phyloP scores from a whole-genome alignment of 2,113 vertebrate genomes.

The Procapra przewalskii region DNA sequence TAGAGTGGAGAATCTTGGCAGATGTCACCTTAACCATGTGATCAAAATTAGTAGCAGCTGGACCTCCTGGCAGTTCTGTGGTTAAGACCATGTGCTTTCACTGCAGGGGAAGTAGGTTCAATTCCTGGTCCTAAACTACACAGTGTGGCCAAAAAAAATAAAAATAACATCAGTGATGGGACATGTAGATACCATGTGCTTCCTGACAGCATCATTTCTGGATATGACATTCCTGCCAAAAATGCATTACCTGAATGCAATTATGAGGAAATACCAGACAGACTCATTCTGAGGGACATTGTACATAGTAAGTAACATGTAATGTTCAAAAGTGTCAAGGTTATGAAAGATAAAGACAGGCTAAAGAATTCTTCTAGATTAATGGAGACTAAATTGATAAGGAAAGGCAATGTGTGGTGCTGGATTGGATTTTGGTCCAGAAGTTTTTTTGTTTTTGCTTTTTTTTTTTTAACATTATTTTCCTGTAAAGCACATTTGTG shows the following conservation, averaged over 20 bases:
- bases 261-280: not conserved
- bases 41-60: not conserved
- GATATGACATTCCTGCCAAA: not conserved
- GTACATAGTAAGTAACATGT: not conserved
- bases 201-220: not conserved
- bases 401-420: not conserved
- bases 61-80: not conserved
- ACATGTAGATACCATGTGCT: not conserved
- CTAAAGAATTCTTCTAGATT: not conserved
- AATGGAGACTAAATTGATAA: not conserved
- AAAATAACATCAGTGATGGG: not conserved
- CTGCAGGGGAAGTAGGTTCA: not conserved
- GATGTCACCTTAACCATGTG: not conserved
- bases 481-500: not conserved
- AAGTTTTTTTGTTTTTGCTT: not conserved
- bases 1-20: not conserved
- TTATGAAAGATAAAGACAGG: not conserved
- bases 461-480: not conserved
- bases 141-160: not conserved
- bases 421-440: not conserved
- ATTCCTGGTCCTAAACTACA: not conserved
- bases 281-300: not conserved
- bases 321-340: not conserved
- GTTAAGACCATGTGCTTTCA: not conserved
- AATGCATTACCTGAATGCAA: not conserved